Evolutionary conservation across 2,113 vertebrate genomes (phyloP).

Genomic region (Centropus unirufus): DNA sequence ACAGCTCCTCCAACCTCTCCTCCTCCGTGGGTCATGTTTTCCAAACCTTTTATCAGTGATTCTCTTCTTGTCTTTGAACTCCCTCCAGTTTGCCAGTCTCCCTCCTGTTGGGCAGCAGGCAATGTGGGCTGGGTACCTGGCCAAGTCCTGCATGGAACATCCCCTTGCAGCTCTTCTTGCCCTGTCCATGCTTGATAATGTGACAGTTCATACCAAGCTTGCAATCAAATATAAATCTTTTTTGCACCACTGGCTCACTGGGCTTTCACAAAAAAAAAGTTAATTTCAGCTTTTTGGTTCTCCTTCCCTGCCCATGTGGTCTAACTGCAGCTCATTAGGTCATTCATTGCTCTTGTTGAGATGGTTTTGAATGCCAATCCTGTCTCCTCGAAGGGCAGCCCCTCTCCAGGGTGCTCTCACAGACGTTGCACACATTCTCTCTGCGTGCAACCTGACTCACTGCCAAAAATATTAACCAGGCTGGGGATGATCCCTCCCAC

Average conservation of each 20-base stretch:
- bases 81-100: accelerated
- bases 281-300: not conserved
- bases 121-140: accelerated
- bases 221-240: accelerated
- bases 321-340: not conserved
- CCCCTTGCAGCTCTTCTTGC: not conserved
- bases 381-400: not conserved
- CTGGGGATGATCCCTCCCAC: not conserved
- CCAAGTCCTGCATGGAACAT: not conserved
- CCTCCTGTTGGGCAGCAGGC: not conserved
- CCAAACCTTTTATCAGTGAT: not conserved
- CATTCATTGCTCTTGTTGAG: accelerated
- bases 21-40: not conserved
- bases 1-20: not conserved
- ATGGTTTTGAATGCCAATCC: accelerated
- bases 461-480: not conserved
- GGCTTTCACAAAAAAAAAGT: not conserved
- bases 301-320: accelerated
- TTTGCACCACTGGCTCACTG: accelerated
- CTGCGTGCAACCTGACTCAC: not conserved
- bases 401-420: not conserved
- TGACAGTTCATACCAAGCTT: not conserved
- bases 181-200: accelerated
- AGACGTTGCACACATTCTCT: accelerated
- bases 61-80: not conserved